phyloP scores from a whole-genome alignment of 2,797 vertebrate genomes.

The Poeciliopsis gracilis region DNA sequence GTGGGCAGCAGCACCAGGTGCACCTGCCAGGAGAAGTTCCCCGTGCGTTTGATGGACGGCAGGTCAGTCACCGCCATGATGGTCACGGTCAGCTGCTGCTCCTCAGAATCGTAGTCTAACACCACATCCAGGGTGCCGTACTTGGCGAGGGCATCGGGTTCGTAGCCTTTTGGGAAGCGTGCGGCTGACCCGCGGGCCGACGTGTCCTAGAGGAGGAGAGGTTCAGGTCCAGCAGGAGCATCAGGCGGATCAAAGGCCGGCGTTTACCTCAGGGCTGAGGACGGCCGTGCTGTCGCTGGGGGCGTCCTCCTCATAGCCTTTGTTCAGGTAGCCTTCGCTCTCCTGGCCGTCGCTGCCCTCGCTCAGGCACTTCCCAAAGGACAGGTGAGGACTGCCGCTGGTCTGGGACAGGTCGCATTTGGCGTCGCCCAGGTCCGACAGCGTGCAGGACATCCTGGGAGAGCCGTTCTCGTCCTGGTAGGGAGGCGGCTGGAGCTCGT shows the following conservation, averaged over 20 bases:
- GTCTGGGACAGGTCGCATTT: conserved; percentile 92
- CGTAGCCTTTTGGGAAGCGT: conserved; percentile 92
- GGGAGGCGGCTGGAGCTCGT: conserved; percentile 95
- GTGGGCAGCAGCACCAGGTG: conserved; percentile 96
- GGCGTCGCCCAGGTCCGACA: conserved; percentile 91
- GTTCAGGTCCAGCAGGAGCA: neutral
- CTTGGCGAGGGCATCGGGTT: conserved; percentile 90
- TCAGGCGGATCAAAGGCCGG: neutral
- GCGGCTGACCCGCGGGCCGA: conserved; percentile 91
- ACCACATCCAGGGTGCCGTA: conserved; percentile 95
- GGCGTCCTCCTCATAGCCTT: conserved; percentile 95
- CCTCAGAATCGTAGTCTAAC: conserved; percentile 93
- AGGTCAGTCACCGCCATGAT: conserved; percentile 95
- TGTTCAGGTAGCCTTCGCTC: conserved; percentile 92
- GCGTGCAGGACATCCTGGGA: conserved; percentile 92
- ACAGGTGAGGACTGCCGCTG: conserved; percentile 92
- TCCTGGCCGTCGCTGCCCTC: conserved; percentile 89
- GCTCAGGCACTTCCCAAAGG: conserved; percentile 91
- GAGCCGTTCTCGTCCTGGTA: conserved; percentile 97
- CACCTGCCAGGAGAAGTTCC: conserved; percentile 96
- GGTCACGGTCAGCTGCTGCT: conserved; percentile 92
- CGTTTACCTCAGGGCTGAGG: conserved; percentile 92
- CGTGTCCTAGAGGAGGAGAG: conserved; percentile 81
- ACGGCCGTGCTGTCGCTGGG: conserved; percentile 96
- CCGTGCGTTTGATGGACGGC: conserved; percentile 87